phyloP scores from a whole-genome alignment of 2,888 invertebrate species.

The Dynastes tityus region DNA sequence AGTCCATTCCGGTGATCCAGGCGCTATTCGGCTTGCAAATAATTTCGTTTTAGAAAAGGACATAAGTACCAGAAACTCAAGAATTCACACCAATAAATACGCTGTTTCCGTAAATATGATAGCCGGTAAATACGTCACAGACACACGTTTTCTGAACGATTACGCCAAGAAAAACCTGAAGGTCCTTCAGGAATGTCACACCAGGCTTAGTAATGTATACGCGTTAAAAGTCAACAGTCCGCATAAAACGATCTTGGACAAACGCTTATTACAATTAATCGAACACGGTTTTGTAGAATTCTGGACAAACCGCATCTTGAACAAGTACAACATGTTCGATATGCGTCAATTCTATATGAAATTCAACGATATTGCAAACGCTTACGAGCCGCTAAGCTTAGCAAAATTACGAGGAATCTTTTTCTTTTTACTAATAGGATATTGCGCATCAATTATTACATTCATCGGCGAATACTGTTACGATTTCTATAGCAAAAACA shows the following conservation, averaged over 20 bases:
- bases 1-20: neutral
- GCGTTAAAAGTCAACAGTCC: constrained; percentile 58
- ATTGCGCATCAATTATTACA: neutral
- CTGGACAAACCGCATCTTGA: constrained; percentile 50
- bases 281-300: constrained; percentile 57
- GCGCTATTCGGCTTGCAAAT: neutral
- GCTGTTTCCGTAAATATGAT: constrained; percentile 55
- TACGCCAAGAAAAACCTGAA: constrained; percentile 53
- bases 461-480: constrained; percentile 16
- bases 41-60: constrained; percentile 15
- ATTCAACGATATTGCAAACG: neutral
- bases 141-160: constrained; percentile 55
- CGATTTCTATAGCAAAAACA: neutral
- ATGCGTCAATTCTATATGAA: neutral
- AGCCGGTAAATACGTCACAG: constrained; percentile 57
- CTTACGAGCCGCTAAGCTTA: neutral
- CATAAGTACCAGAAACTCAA: constrained; percentile 2
- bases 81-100: constrained; percentile 41
- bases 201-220: constrained; percentile 56
- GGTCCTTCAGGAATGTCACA: constrained; percentile 58
- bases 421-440: constrained; percentile 23
- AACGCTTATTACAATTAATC: constrained; percentile 49
- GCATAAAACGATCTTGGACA: constrained; percentile 55
- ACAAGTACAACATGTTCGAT: constrained; percentile 12
- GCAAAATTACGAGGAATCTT: constrained; percentile 22